Evolutionary conservation across 2,797 vertebrate genomes (phyloP).

Genomic region (Notolabrus celidotus): DNA sequence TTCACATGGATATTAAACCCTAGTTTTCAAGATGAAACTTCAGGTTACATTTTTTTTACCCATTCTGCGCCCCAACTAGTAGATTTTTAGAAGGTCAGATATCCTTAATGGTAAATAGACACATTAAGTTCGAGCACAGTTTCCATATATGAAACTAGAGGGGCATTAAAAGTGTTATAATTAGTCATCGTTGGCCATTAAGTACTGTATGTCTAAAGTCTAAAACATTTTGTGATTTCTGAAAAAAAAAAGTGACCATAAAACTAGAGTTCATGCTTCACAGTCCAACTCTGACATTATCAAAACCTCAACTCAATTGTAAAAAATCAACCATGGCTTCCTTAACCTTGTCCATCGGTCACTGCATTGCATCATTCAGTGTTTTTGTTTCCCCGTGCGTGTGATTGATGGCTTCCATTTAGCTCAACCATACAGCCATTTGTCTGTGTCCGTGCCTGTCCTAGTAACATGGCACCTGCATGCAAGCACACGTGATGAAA

Average conservation of each 20-base stretch:
- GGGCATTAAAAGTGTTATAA: neutral
- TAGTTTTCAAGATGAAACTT: no score
- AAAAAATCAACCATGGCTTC: neutral
- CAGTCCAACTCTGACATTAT: conserved; percentile 7
- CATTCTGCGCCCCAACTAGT: no score
- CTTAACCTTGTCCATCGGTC: conserved; percentile 6
- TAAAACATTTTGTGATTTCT: neutral
- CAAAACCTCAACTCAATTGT: neutral
- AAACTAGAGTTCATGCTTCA: neutral
- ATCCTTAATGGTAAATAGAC: no score
- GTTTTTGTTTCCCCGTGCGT: conserved; percentile 13
- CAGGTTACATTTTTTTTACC: no score
- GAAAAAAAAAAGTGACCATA: no score
- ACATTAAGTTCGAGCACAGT: no score
- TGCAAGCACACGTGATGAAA: neutral
- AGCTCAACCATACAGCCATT: conserved; percentile 25
- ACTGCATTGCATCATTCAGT: neutral
- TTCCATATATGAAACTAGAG: no score
- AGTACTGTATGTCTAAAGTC: neutral
- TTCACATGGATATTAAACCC: no score
- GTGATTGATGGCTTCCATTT: conserved; percentile 58
- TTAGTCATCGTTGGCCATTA: neutral
- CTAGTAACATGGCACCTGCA: conserved; percentile 12
- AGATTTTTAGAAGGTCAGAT: no score
- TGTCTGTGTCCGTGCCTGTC: conserved; percentile 33